Base-by-base conservation (phyloP, 2,888 invertebrate genomes). In the Morpho deidamia region DNA sequence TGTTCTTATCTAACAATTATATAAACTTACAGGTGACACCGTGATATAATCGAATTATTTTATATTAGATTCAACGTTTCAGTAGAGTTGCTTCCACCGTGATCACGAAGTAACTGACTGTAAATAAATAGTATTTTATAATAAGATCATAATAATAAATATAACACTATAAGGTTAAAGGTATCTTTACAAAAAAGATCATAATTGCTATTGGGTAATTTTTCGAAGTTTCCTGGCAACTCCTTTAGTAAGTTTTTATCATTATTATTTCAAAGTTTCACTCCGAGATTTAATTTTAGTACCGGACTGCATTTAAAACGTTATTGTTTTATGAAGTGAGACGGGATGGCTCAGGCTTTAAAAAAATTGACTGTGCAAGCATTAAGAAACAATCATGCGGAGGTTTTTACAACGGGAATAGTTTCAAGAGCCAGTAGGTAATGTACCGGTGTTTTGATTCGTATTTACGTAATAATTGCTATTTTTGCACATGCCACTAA, bases 391-490 rank as follows among this genome's bases (percentile, higher is more conserved):
- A 79, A 74, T 60, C 76, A 80, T 76, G 78, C 76, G 60, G 85
- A 85, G 55, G 59, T 62, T 48, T 51, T 71, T 53, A 60, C 75
- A 46, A 66, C 70, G 49, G 68, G 67, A 48, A 67, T 69, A 44
- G 71, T 74, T 37, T 49, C 74, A 45, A 73, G 85, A 58, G 75
- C 82, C 14, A 78, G 70, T 69, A 83, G 87, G 87, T 87, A 80
- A 60, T 47, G 52, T 63, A 70, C 81, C 80, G 83, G 79, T 71
- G 48, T 66, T 66, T 61, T 68, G 61, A 65, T 64, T 68, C 68
- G 75, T 78, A 52, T 60, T 62, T 84, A 84, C 79, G 82, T 85
- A 83, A 83, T 67, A 61, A 9, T 41, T 32, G 14, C 38, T 54
- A 45, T 48, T 9, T 46, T 50, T 33, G 33, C 11, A 14, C 44